These are phyloP conservation scores for Peromyscus leucopus DNA, from an alignment of 2,113 vertebrate species.

Conservation along the genomic window DNA sequence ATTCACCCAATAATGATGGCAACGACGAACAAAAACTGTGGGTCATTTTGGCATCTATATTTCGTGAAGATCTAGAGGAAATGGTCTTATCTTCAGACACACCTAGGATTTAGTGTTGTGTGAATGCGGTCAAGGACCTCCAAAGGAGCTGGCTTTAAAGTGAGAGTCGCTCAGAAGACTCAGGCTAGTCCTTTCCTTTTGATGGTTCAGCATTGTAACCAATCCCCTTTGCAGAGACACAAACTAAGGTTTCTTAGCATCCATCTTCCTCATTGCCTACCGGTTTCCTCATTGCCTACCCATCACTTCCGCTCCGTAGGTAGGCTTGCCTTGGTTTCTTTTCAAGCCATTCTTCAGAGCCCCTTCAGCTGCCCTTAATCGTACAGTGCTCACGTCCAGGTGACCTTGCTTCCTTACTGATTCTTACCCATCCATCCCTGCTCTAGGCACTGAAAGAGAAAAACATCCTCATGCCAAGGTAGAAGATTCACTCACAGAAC, in stretches of 20 bases:
- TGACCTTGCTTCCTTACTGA: neutral
- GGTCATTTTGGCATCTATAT: neutral
- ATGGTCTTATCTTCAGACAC: neutral
- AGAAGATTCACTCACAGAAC: neutral
- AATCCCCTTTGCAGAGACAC: neutral
- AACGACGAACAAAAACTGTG: neutral
- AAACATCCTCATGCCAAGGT: neutral
- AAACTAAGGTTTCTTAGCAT: neutral
- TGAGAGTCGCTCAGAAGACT: conserved; percentile 24
- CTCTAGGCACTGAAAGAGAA: neutral
- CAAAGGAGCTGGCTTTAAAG: conserved; percentile 41
- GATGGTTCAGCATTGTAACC: neutral
- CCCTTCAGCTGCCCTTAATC: neutral
- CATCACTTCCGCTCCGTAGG: neutral
- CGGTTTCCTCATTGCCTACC: neutral
- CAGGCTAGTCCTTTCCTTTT: neutral
- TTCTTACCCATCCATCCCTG: neutral
- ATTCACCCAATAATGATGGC: conserved; percentile 2
- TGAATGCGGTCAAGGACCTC: neutral
- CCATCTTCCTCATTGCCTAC: neutral
- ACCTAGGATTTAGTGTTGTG: neutral
- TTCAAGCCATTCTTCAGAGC: neutral
- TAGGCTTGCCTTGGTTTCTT: neutral
- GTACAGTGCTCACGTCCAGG: neutral
- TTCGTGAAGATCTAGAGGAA: neutral